Evolutionary conservation across 2,888 invertebrate genomes (phyloP).

Genomic region (Drosophila ezoana): DNA sequence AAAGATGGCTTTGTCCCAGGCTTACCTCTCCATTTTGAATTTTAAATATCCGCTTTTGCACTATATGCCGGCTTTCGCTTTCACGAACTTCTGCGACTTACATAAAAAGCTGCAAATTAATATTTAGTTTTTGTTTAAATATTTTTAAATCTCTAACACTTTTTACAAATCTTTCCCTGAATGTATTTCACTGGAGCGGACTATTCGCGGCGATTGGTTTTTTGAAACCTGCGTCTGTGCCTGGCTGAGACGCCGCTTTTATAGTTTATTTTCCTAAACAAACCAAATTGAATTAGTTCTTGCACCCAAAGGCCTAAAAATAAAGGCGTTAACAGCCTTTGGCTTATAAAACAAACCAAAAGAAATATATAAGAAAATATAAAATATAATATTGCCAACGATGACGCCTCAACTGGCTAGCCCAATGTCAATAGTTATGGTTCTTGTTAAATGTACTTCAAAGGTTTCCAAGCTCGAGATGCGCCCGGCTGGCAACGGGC

Average conservation of each 20-base stretch:
- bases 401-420: constrained; percentile 17
- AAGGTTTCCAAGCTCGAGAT: constrained; percentile 67
- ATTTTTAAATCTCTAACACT: constrained; percentile 71
- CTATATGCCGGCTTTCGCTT: constrained; percentile 68
- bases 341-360: constrained; percentile 63
- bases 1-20: neutral
- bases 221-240: constrained; percentile 75
- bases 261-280: constrained; percentile 57
- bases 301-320: constrained; percentile 58
- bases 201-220: constrained; percentile 80
- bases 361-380: constrained; percentile 28
- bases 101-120: constrained; percentile 81
- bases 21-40: constrained; percentile 80
- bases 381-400: constrained; percentile 33
- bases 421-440: constrained; percentile 79
- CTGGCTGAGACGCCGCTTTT: constrained; percentile 57
- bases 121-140: neutral
- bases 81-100: constrained; percentile 64
- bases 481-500: constrained; percentile 2
- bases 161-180: constrained; percentile 60
- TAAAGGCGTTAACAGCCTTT: constrained; percentile 64
- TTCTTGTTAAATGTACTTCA: constrained; percentile 56
- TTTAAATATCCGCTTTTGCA: constrained; percentile 37
- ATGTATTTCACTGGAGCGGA: constrained; percentile 74
- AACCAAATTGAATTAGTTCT: constrained; percentile 75